phyloP scores from a whole-genome alignment of 2,888 invertebrate species.

The Drosophila recens region DNA sequence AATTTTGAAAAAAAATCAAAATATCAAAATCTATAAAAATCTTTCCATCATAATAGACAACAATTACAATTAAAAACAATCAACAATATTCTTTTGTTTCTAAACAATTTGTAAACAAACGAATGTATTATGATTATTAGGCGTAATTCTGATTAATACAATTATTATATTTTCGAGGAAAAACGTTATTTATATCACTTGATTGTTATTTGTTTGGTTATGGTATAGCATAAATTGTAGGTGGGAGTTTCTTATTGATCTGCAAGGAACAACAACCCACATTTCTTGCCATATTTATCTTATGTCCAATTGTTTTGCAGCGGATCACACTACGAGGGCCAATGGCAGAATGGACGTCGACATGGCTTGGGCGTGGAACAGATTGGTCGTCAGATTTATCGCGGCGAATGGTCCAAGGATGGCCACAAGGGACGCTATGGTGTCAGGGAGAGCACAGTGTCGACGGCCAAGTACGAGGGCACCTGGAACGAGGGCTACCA shows the following conservation, averaged over 20 bases:
- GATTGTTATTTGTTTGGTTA: conserved; percentile 5
- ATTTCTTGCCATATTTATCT: background rate
- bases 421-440: conserved; percentile 99
- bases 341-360: conserved; percentile 99
- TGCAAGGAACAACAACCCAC: background rate
- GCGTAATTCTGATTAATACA: background rate
- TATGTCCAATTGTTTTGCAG: conserved; percentile 85
- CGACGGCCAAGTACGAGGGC: conserved; percentile 98
- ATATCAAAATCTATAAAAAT: background rate
- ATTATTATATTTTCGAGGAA: conserved; percentile 1
- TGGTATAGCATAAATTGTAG: background rate
- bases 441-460: conserved; percentile 96
- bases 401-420: conserved; percentile 98
- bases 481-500: conserved; percentile 99
- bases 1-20: background rate
- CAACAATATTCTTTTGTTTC: background rate
- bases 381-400: conserved; percentile 98
- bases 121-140: conserved; percentile 3
- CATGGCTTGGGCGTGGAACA: conserved; percentile 99
- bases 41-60: background rate
- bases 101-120: background rate
- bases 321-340: conserved; percentile 98
- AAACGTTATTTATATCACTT: background rate
- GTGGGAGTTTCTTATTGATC: background rate
- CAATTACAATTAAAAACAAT: background rate